Base-by-base conservation (phyloP, 2,797 vertebrate species). In the Notoglanidium macrostoma region DNA sequence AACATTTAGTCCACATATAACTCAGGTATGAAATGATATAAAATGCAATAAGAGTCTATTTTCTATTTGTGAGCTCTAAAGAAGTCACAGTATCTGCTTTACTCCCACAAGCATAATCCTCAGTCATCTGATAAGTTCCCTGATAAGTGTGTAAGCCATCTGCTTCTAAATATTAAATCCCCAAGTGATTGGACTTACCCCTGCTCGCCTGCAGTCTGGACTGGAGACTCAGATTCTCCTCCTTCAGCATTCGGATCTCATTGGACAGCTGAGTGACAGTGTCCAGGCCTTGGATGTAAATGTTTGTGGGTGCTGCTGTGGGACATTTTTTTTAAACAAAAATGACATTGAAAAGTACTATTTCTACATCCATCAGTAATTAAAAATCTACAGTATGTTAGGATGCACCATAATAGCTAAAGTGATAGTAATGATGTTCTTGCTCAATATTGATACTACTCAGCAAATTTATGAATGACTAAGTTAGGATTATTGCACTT, bases 211-310 rank as follows among this genome's bases (percentile, higher is more conserved):
- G 96, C 77, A 97, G 89, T 67, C 95, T 96, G 14, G 96, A 94
- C 91, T 95, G 95, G 15, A 98, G 94, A 77, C 88, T 93, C 85
- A 91, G 51, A 90, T 98, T 98, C 88, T 99, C 97, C 79, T 98
- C 97, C 0, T 95, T 96, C 88, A 98, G 94, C 86, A 93, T 91
- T 93, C 95, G 94, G 92, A 97, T 97, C 93, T 99, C 97, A 83
- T 92, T 94, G 68, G 95, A 96, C 91, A 97, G 92, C 86, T 97
- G 96, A 65, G 95, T 94, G 86, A 96, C 95, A 2, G 95, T 93
- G 90, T 98, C 98, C 12, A 94, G 91, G 0, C 95, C 93, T 83
- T 96, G 97, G 88, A 95, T 94, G 78, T 93, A 97, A 93, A 96
- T 92, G 88, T 96, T 97, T 0, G 96, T 93, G 67, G 96, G 92